A percentile compares a stretch with the other conserved stretches of the same genome.
Evolutionary conservation across 2,113 vertebrate genomes (phyloP).

Genomic region (Nannobrachium achirus): DNA sequence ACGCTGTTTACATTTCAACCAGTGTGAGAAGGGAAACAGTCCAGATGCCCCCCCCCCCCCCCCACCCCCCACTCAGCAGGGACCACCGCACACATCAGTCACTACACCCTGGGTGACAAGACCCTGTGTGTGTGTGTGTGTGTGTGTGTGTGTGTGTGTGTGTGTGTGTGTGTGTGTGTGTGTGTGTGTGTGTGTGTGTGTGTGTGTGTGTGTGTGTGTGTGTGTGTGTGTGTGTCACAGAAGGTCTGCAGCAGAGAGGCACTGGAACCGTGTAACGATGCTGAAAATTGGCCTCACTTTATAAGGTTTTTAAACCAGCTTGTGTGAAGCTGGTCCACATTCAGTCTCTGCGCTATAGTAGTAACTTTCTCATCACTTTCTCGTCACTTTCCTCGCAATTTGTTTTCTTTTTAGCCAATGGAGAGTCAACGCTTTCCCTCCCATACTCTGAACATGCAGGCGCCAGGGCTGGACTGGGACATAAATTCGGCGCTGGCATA

Average conservation of each 20-base stretch:
- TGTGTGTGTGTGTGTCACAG: constrained; percentile 49
- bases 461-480: no score
- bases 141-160: constrained; percentile 18
- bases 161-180: not conserved
- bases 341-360: no score
- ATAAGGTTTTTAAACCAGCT: no score
- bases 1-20: constrained; percentile 76
- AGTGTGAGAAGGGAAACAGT: constrained; percentile 74
- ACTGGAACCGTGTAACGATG: constrained; percentile 57
- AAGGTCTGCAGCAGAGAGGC: constrained; percentile 49
- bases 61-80: constrained; percentile 49
- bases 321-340: no score
- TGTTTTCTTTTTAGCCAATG: no score
- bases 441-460: no score
- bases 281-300: constrained; percentile 45
- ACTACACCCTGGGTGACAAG: constrained; percentile 68
- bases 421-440: no score
- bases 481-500: no score
- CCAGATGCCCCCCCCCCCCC: constrained; percentile 65
- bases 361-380: no score
- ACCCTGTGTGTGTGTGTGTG: constrained; percentile 30
- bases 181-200: constrained; percentile 6
- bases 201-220: constrained; percentile 6
- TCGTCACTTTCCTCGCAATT: no score
- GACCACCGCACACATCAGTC: constrained; percentile 72